Conservation (phyloP, 2,888 invertebrate species). For the Microdon myrmicae region DNA sequence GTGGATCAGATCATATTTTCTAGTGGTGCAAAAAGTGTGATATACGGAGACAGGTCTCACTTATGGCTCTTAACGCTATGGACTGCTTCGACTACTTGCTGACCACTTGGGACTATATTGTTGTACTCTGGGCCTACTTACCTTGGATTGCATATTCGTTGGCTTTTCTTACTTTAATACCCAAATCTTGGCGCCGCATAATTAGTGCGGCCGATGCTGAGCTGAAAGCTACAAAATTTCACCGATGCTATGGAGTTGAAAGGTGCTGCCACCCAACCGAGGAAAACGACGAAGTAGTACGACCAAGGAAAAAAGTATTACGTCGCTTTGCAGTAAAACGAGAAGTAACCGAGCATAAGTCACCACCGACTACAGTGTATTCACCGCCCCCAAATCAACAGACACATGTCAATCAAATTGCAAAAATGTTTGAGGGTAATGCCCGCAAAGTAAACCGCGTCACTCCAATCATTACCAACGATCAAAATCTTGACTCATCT, state of each 20-base stretch:
- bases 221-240: constrained; percentile 58
- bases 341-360: constrained; percentile 28
- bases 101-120: constrained; percentile 54
- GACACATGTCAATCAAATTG: constrained; percentile 63
- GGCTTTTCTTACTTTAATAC: constrained; percentile 62
- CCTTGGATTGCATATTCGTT: constrained; percentile 59
- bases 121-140: constrained; percentile 56
- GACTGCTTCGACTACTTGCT: constrained; percentile 55
- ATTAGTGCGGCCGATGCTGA: constrained; percentile 60
- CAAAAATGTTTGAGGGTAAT: constrained; percentile 64
- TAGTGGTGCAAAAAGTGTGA: too few relatives aligned
- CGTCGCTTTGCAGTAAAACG: constrained; percentile 62
- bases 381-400: constrained; percentile 49
- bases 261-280: constrained; percentile 59
- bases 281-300: constrained; percentile 44
- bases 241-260: constrained; percentile 64
- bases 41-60: too few relatives aligned
- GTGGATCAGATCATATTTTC: too few relatives aligned
- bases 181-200: constrained; percentile 59
- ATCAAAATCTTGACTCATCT: constrained; percentile 23
- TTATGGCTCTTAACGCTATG: constrained; percentile 39
- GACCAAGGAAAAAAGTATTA: constrained; percentile 57
- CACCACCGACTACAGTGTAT: constrained; percentile 17
- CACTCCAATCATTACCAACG: constrained; percentile 57
- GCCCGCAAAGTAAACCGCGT: constrained; percentile 61